These are phyloP conservation scores for Ophioninae sp. DNA, from an alignment of 2,888 invertebrate species.

Conservation along the genomic window DNA sequence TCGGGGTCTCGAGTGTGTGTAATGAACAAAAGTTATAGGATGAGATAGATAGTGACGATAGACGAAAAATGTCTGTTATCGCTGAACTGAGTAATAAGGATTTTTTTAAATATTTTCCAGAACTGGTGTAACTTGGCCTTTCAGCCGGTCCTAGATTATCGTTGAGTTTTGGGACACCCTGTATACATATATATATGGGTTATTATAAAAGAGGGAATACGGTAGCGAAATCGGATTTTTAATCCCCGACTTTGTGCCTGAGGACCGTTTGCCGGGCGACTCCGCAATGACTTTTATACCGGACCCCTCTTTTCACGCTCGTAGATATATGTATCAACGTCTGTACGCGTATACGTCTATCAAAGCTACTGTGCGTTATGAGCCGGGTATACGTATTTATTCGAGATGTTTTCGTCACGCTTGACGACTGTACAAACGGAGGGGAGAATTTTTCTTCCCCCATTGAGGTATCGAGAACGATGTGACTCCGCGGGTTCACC, in stretches of 20 bases:
- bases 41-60: too few relatives aligned
- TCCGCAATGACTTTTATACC: slow-evolving; percentile 38
- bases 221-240: slow-evolving; percentile 47
- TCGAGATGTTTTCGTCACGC: slow-evolving; percentile 60
- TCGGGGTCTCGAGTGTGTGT: too few relatives aligned
- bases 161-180: too few relatives aligned
- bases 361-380: slow-evolving; percentile 49
- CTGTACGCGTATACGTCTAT: background rate
- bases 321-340: background rate
- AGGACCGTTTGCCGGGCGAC: slow-evolving; percentile 31
- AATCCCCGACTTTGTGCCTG: slow-evolving; percentile 55
- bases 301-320: slow-evolving; percentile 21
- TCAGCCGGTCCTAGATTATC: too few relatives aligned
- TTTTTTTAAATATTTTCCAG: too few relatives aligned
- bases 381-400: slow-evolving; percentile 40
- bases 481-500: slow-evolving; percentile 53
- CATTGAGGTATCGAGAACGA: slow-evolving; percentile 23
- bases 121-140: too few relatives aligned
- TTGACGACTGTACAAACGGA: slow-evolving; percentile 48
- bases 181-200: slow-evolving; percentile 14
- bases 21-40: too few relatives aligned
- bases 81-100: too few relatives aligned
- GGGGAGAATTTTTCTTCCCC: slow-evolving; percentile 37
- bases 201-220: slow-evolving; percentile 48
- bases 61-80: too few relatives aligned